Percentiles rank a stretch among this genome's conserved stretches.
Evolutionary conservation across 2,888 invertebrate genomes (phyloP).

Genomic region (Euspilapteryx auroguttella): DNA sequence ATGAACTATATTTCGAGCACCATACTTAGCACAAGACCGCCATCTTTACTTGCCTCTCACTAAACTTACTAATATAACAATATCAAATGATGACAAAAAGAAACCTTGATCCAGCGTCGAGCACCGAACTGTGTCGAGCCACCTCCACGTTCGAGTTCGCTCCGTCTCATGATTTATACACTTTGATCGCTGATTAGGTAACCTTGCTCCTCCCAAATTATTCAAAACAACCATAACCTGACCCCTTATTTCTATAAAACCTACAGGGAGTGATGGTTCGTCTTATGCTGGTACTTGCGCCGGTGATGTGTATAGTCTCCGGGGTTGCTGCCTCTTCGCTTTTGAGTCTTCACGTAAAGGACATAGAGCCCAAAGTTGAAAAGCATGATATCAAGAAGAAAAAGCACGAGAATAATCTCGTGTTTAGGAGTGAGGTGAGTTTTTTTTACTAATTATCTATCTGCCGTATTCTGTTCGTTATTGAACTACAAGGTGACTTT

Average conservation of each 20-base stretch:
- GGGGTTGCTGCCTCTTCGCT: slow-evolving; percentile 92
- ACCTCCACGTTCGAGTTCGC: slow-evolving; percentile 18
- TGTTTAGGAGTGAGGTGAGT: slow-evolving; percentile 76
- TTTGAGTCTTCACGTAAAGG: slow-evolving; percentile 84
- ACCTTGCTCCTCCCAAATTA: neutral
- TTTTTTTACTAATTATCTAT: neutral
- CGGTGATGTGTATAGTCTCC: slow-evolving; percentile 97
- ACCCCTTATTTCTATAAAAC: no score
- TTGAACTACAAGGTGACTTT: neutral
- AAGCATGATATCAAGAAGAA: slow-evolving; percentile 64
- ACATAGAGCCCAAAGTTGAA: slow-evolving; percentile 69
- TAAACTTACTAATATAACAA: neutral
- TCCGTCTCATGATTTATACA: slow-evolving; percentile 58
- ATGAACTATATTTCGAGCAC: no score
- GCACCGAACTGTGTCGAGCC: slow-evolving; percentile 29
- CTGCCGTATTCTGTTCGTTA: neutral
- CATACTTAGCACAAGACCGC: no score
- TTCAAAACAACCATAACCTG: slow-evolving; percentile 2
- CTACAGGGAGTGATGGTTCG: slow-evolving; percentile 98
- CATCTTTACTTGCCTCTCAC: no score
- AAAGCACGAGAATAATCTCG: slow-evolving; percentile 73
- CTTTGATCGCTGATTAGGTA: slow-evolving; percentile 70
- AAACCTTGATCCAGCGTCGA: slow-evolving; percentile 41
- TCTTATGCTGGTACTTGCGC: slow-evolving; percentile 95
- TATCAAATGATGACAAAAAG: slow-evolving; percentile 31